Evolutionary conservation across 2,888 invertebrate species (phyloP), one percentile per base, ranked within the genome.

Genomic region (Dasysyrphus albostriatus): DNA sequence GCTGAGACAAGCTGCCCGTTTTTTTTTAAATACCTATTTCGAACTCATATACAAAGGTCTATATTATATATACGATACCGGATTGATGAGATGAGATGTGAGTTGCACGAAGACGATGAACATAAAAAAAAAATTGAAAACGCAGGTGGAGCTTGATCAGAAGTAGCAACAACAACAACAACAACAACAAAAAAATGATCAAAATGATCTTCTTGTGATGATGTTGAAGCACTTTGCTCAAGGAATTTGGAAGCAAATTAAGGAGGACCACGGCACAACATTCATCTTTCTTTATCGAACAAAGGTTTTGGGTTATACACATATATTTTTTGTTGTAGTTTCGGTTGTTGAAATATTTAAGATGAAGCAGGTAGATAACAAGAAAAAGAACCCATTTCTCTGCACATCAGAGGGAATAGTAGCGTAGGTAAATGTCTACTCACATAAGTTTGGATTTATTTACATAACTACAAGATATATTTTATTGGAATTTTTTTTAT

Each of bases 211-310:
- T 75, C 32, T 75, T 75, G 12, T 29, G 24, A 29, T 54, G 54
- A 73, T 67, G 44, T 77, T 74, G 56, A 76, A 70, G 80, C 76
- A 80, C 59, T 67, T 80, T 75, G 72, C 70, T 54, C 7, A 56
- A 47, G 72, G 67, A 73, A 76, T 81, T 61, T 61, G 59, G 72
- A 77, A 85, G 81, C 76, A 85, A 81, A 76, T 84, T 84, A 72
- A 76, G 76, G 67, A 81, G 76, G 58, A 81, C 58, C 29, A 51
- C 51, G 59, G 42, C 63, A 63, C 54, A 83, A 49, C 63, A 74
- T 79, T 77, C 78, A 74, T 75, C 74, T 79, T 79, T 83, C 47
- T 24, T 74, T 65, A 83, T 83, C 74, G 61, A 83, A 72, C n/a
- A 70, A 49, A 63, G 10, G 42, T 63, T 54, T 32, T 4, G 14